Base-by-base conservation (phyloP, 2,797 vertebrate species). In the Spatula versicolor region DNA sequence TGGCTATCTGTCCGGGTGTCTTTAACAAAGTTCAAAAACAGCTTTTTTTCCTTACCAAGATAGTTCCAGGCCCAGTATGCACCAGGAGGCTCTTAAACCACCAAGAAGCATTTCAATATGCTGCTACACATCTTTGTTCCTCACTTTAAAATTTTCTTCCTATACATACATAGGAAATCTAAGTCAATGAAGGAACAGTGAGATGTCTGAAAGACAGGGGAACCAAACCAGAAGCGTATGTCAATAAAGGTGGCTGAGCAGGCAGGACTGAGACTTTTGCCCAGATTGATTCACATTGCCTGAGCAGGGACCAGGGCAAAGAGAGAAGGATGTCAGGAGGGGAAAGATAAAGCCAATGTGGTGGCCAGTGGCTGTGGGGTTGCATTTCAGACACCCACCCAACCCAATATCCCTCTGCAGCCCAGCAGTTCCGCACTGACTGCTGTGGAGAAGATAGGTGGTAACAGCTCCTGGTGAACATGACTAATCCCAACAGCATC, bases 401-500 rank as follows among this genome's bases (percentile, higher is more conserved):
- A 28, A 41, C 41, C 60, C 26, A 30, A 2, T 14, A 20, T 20
- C 62, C 13, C 8, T 5, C 71, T 30, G 8, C 72, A 52, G 23
- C 84, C 63, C 67, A n/a, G 37, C 74, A 87, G 59, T 69, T 73
- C 2, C 19, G 11, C 4, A 14, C 83, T 5, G 6, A 39, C 14
- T 2, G 3, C 67, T 52, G 60, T 37, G 69, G 54, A 80, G 25
- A 74, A 58, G 21, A 31, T 14, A 73, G 71, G 52, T 90, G 74
- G 67, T 23, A 81, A 41, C 2, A 4, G 63, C 77, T 95, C 45
- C 77, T 86, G 86, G 15, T 82, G 87, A 82, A 64, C 75, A 75
- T 39, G 74, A 84, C 43, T 90, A 73, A 82, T 78, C 59, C 74
- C 43, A 56, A 64, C 68, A 80, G 86, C 50, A 82, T 31, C 33